A percentile compares a stretch with the other conserved stretches of the same genome.
phyloP scores from a whole-genome alignment of 2,797 vertebrate genomes.

The Cheirogaleus major region DNA sequence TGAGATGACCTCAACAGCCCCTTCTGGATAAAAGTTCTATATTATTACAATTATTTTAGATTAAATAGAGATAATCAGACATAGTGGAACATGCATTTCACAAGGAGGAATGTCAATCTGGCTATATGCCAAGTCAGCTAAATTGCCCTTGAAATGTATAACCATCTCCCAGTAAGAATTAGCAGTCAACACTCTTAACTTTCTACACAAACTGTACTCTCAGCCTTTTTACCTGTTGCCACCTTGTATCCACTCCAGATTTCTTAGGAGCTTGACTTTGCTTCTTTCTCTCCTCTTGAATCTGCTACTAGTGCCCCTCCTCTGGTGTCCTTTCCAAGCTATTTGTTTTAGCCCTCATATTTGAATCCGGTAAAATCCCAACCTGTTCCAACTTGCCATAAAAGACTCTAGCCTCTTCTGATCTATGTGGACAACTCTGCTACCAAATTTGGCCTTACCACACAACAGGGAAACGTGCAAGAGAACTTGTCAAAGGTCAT shows the following conservation, averaged over 20 bases:
- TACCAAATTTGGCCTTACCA: neutral
- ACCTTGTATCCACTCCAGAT: neutral
- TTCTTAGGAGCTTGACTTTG: neutral
- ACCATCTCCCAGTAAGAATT: neutral
- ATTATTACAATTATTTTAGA: constrained; percentile 44
- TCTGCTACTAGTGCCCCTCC: neutral
- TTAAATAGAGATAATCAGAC: constrained; percentile 7
- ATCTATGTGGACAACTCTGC: neutral
- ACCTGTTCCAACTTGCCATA: neutral
- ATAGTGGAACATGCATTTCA: neutral
- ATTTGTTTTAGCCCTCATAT: neutral
- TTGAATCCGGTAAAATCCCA: neutral
- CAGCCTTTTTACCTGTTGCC: neutral
- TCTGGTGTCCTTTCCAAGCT: neutral
- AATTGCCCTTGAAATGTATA: neutral
- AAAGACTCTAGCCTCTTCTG: neutral
- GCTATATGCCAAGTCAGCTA: neutral
- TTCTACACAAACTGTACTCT: neutral
- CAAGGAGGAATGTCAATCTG: neutral
- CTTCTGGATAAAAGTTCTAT: neutral
- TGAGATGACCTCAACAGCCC: neutral
- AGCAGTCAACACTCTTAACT: neutral
- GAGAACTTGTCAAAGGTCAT: neutral
- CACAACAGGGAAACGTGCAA: neutral
- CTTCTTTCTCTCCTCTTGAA: neutral